phyloP scores from a whole-genome alignment of 2,888 invertebrate genomes.

The Phyllotreta striolata region DNA sequence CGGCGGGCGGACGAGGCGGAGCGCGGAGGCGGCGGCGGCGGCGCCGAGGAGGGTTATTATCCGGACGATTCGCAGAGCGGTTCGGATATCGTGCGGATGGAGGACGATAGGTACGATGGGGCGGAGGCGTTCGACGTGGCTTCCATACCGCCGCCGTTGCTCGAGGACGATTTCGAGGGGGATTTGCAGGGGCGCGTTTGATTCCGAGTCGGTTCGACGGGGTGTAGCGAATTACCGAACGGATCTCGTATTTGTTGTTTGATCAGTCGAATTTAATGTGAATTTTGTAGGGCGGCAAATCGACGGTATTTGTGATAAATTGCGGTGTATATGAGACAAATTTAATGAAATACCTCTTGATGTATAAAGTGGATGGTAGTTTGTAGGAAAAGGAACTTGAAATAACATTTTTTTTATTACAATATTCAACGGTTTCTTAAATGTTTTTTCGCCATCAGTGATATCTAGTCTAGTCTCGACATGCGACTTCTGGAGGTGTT shows the following conservation, averaged over 20 bases:
- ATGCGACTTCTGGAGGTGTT: no score
- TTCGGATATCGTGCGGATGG: slow-evolving; percentile 61
- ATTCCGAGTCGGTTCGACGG: slow-evolving; percentile 56
- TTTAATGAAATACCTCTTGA: no score
- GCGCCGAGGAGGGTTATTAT: slow-evolving; percentile 69
- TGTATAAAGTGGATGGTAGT: neutral
- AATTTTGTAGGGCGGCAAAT: no score
- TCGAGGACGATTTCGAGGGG: slow-evolving; percentile 77
- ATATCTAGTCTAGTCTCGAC: neutral
- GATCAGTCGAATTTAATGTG: neutral
- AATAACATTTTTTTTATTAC: neutral
- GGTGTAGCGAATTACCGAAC: slow-evolving; percentile 21
- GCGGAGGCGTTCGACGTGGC: slow-evolving; percentile 81
- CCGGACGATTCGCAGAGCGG: slow-evolving; percentile 68
- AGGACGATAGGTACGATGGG: slow-evolving; percentile 69
- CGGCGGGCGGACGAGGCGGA: slow-evolving; percentile 57
- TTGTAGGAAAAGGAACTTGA: neutral
- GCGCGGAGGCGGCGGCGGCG: slow-evolving; percentile 52
- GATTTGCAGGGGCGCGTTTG: slow-evolving; percentile 57
- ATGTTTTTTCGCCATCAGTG: slow-evolving; percentile 11
- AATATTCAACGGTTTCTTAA: slow-evolving; percentile 3
- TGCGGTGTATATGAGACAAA: no score
- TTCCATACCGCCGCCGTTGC: slow-evolving; percentile 78
- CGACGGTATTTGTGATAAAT: no score
- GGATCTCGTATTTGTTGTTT: neutral